Percentiles rank a stretch among this genome's conserved stretches.
Evolutionary conservation across 1,140 invertebrate species (phyloP).

Genomic region (Penaeus japonicus): DNA sequence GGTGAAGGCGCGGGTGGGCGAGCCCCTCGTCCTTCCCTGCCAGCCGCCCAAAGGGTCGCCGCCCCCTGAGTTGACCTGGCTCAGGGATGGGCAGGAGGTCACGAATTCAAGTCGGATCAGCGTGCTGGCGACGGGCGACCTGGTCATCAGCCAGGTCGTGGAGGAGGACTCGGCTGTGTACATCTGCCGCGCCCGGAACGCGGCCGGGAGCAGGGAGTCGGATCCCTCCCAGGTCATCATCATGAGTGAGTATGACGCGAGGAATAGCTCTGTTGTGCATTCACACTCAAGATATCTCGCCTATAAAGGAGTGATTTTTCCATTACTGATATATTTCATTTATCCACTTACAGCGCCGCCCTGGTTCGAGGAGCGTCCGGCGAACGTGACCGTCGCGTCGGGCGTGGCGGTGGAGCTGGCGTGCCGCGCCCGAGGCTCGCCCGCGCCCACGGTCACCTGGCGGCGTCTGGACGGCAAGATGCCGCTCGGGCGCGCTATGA

Average conservation of each 20-base stretch:
- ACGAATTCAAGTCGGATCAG: conserved; percentile 1
- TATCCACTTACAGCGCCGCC: conserved; percentile 34
- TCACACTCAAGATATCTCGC: neutral
- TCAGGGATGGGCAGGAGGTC: conserved; percentile 19
- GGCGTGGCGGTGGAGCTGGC: conserved; percentile 79
- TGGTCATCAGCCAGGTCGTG: conserved; percentile 73
- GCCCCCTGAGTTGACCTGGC: conserved; percentile 30
- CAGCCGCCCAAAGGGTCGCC: conserved; percentile 44
- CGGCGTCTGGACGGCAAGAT: conserved; percentile 85
- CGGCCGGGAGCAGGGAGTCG: conserved; percentile 62
- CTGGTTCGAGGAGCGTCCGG: conserved; percentile 34
- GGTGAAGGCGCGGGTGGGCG: conserved; percentile 25
- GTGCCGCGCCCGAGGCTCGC: conserved; percentile 88
- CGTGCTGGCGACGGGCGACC: neutral
- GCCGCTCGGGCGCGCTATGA: conserved; percentile 76
- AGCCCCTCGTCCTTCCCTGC: conserved; percentile 24
- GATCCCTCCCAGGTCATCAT: conserved; percentile 62
- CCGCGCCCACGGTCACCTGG: conserved; percentile 86
- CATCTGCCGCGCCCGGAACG: conserved; percentile 64
- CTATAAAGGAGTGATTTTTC: neutral
- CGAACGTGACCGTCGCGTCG: conserved; percentile 23
- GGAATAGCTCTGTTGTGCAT: neutral
- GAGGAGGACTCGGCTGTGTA: conserved; percentile 66
- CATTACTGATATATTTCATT: neutral
- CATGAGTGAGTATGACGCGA: conserved; percentile 59